Percentiles rank a stretch among this genome's conserved stretches.
phyloP scores from a whole-genome alignment of 1,140 invertebrate genomes.

The Hyles vespertilio region DNA sequence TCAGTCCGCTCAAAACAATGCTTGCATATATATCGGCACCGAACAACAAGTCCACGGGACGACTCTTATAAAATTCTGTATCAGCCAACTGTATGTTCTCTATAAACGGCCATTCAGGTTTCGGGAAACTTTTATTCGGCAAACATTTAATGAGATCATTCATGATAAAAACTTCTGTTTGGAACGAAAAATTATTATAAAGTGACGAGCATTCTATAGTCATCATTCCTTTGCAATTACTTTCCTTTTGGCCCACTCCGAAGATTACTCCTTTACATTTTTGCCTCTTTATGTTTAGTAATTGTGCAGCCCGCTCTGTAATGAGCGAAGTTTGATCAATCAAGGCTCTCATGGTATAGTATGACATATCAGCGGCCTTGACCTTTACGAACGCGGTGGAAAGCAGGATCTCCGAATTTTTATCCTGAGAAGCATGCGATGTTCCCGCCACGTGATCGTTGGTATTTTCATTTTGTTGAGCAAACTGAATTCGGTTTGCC shows the following conservation, averaged over 20 bases:
- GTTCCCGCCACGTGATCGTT: constrained; percentile 2
- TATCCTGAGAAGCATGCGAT: constrained; percentile 12
- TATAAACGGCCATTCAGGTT: constrained; percentile 19
- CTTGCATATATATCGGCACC: constrained; percentile 25
- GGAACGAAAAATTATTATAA: background rate
- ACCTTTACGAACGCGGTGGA: constrained; percentile 18
- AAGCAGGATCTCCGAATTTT: constrained; percentile 16
- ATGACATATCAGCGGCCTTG: constrained; percentile 8
- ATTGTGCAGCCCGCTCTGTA: background rate
- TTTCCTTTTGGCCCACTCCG: background rate
- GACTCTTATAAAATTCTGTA: constrained; percentile 24
- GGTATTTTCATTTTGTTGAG: constrained; percentile 4
- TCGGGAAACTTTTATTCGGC: background rate
- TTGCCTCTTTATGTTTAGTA: background rate
- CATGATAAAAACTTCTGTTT: constrained; percentile 1
- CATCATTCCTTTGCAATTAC: constrained; percentile 1
- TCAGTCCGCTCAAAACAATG: constrained; percentile 24
- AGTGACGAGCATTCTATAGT: background rate
- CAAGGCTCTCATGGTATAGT: constrained; percentile 13
- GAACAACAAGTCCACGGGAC: constrained; percentile 22
- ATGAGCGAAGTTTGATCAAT: constrained; percentile 2
- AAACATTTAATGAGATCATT: background rate
- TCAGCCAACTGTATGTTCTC: constrained; percentile 23
- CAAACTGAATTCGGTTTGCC: background rate
- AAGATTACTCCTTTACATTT: constrained; percentile 1